Percentiles rank a stretch among this genome's conserved stretches.
Conservation (phyloP, 1,140 invertebrate genomes). For the Delia radicum region DNA sequence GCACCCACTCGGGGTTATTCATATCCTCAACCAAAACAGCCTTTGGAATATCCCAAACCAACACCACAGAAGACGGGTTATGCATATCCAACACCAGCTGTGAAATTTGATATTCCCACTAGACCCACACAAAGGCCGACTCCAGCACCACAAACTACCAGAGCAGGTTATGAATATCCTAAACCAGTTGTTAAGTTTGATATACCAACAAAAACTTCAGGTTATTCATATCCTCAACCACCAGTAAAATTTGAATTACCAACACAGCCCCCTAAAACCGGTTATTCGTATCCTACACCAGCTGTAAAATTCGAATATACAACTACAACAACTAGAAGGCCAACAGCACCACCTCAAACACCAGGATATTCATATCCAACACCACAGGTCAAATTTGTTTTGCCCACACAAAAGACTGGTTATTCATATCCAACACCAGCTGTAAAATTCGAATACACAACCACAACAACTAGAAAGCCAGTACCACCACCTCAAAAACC, state of each 20-base stretch:
- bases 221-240: constrained; percentile 40
- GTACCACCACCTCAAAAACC: constrained; percentile 10
- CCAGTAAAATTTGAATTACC: constrained; percentile 13
- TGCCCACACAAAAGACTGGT: constrained; percentile 27
- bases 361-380: constrained; percentile 41
- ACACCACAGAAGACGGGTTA: constrained; percentile 34
- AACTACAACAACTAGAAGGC: constrained; percentile 34
- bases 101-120: not conserved
- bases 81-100: constrained; percentile 35
- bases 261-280: constrained; percentile 10
- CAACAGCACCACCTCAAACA: constrained; percentile 32
- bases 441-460: constrained; percentile 23
- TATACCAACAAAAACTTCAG: not conserved
- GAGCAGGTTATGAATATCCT: not conserved
- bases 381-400: constrained; percentile 36
- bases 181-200: not conserved
- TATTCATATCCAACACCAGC: constrained; percentile 18
- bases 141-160: constrained; percentile 22
- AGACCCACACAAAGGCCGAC: not conserved
- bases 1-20: not conserved
- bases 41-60: constrained; percentile 29
- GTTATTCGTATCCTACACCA: constrained; percentile 29
- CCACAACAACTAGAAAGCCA: constrained; percentile 33
- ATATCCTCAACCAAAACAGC: constrained; percentile 7
- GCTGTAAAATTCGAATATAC: constrained; percentile 23